Evolutionary conservation across 2,888 invertebrate genomes (phyloP), one percentile per base, ranked within the genome.

Genomic region (Cosmorhoe ocellata): DNA sequence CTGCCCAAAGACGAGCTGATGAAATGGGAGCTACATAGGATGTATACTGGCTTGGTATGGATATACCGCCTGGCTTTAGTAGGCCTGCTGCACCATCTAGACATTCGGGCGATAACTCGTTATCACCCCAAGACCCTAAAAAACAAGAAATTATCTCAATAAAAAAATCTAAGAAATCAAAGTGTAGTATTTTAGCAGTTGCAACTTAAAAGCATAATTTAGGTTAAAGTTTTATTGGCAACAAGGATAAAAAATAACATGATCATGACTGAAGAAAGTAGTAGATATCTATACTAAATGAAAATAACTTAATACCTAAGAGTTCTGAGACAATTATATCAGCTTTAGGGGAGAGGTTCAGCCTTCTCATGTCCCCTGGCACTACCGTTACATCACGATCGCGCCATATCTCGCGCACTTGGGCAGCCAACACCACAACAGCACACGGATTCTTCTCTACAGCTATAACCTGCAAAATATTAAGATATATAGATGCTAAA

Each of bases 371-470:
- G 79, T 98, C 98, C 49, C 94, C 93, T 1, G 95, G 93, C 32
- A 97, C 92, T 1, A 98, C 93, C 1, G 93, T 93, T 0, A 98
- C 96, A 47, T 88, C 83, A 64, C 92, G 91, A 44, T 93, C 92
- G 10, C 92, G 91, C 97, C 97, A 97, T 51, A 95, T 91, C 66
- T 95, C 95, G 36, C 93, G 91, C 40, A 94, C 93, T 68, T 95
- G 92, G 8, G 95, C 94, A 32, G 93, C 92, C 13, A 97, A 84
- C 60, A 97, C 97, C 38, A 96, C 94, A 30, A 99, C 93, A 26
- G 99, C 99, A 85, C 97, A 98, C 0, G 98, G 97, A 91, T 99
- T 99, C 81, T 99, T 99, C 82, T 99, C 99, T 3, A 99, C 96
- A 5, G 98, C 99, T 81, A 97, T 97, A 7, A 99, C 82, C 91